These are phyloP conservation scores for Meteorus sp. DNA, from an alignment of 1,140 invertebrate species.

Conservation along the genomic window DNA sequence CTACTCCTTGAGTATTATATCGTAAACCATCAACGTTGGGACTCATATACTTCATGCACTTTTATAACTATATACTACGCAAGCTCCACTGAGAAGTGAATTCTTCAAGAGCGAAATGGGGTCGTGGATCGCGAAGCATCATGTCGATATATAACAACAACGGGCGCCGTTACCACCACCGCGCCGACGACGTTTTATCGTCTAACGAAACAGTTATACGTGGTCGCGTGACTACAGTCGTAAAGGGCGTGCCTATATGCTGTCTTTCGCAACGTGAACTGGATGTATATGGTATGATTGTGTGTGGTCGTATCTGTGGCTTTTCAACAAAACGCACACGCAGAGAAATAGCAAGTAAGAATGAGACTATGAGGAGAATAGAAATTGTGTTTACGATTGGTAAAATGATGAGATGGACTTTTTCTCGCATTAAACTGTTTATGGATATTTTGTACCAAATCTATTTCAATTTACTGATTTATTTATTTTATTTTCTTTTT, in stretches of 20 bases:
- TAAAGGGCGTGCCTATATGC: constrained; percentile 16
- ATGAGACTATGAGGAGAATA: too few species aligned
- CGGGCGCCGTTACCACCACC: not conserved
- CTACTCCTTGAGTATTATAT: not conserved
- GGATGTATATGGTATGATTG: not conserved
- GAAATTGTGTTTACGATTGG: not conserved
- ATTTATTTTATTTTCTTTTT: too few species aligned
- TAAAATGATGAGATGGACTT: not conserved
- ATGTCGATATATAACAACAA: constrained; percentile 21
- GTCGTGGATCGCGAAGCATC: constrained; percentile 18
- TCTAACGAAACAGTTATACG: constrained; percentile 27
- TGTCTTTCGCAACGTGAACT: not conserved
- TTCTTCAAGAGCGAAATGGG: constrained; percentile 13
- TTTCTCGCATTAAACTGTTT: not conserved
- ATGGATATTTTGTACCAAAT: not conserved
- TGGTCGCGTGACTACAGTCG: constrained; percentile 21
- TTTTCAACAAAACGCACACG: too few species aligned
- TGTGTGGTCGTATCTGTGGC: not conserved
- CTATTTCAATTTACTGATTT: not conserved
- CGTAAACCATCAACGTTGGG: too few species aligned
- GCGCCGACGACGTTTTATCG: constrained; percentile 21
- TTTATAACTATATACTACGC: not conserved
- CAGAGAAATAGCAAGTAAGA: too few species aligned
- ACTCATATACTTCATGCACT: not conserved
- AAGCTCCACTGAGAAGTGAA: constrained; percentile 7